These are phyloP conservation scores for Harmothoe impar DNA, from an alignment of 2,888 invertebrate species.

Conservation along the genomic window DNA sequence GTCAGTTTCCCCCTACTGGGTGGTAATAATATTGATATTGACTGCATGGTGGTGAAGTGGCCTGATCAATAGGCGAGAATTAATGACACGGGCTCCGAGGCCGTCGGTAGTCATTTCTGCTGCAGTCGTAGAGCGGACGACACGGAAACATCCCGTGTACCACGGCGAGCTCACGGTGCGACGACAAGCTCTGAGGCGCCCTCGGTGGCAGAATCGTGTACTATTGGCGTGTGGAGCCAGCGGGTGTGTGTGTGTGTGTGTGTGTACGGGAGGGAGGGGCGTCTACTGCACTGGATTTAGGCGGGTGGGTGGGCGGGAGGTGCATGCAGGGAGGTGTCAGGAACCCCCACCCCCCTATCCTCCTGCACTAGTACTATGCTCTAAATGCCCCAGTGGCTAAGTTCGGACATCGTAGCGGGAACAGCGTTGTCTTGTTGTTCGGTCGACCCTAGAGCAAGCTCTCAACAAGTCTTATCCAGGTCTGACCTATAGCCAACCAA, in stretches of 20 bases:
- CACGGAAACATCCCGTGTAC: neutral
- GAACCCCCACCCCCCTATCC: constrained; percentile 1
- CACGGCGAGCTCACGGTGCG: constrained; percentile 8
- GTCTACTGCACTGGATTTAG: neutral
- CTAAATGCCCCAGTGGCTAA: constrained; percentile 53
- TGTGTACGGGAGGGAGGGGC: neutral
- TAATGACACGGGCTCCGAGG: neutral
- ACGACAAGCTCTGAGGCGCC: constrained; percentile 48
- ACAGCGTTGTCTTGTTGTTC: neutral
- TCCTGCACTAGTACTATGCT: neutral
- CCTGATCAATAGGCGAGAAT: constrained; percentile 15
- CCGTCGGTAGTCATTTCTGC: neutral
- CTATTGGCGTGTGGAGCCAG: neutral
- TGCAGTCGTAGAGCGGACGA: neutral
- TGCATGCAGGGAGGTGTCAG: neutral
- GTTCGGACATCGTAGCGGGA: constrained; percentile 25
- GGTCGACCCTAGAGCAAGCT: constrained; percentile 45
- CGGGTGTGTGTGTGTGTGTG: constrained; percentile 29
- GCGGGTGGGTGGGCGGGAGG: neutral
- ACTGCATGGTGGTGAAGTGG: constrained; percentile 18
- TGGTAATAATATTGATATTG: constrained; percentile 28
- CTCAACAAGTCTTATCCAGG: constrained; percentile 12
- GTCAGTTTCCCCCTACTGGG: neutral
- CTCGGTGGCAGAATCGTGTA: constrained; percentile 24
- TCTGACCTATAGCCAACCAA: neutral